A percentile compares a stretch with the other conserved stretches of the same genome.
Conservation (phyloP, 2,888 invertebrate genomes). For the Capitulum mitella region DNA sequence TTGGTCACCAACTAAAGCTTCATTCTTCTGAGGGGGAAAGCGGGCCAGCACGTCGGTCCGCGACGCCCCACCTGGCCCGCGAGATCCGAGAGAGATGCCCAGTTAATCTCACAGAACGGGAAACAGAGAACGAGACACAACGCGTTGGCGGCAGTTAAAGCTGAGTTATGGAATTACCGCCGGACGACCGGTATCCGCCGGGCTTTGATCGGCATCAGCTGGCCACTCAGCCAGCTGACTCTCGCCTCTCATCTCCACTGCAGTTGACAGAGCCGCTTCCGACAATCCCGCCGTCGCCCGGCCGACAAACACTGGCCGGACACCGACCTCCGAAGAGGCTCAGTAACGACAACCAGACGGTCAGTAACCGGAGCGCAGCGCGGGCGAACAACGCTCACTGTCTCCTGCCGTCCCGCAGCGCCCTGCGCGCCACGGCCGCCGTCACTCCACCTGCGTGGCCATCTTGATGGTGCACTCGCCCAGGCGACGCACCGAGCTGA, state of each 20-base stretch:
- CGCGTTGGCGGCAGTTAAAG: background rate
- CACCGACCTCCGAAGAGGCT: background rate
- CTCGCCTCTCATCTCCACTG: no score
- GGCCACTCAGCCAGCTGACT: no score
- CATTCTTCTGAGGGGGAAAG: background rate
- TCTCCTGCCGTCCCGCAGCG: background rate
- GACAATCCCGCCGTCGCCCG: no score
- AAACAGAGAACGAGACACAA: background rate
- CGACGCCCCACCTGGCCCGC: background rate
- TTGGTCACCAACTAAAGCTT: background rate
- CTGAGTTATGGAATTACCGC: conserved; percentile 1
- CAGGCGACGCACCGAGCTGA: background rate
- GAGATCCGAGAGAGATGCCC: background rate
- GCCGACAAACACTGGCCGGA: no score
- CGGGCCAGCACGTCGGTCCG: background rate
- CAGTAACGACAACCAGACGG: background rate
- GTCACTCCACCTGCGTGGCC: background rate
- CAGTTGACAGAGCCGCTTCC: no score
- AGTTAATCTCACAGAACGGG: background rate
- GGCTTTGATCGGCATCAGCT: no score
- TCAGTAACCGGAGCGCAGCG: background rate
- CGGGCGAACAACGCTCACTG: background rate
- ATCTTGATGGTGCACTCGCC: conserved; percentile 4
- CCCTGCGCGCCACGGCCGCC: background rate
- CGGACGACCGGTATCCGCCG: background rate